Percentiles rank a stretch among this genome's conserved stretches.
Conservation (phyloP, 1,140 invertebrate genomes). For the Uloborus diversus region DNA sequence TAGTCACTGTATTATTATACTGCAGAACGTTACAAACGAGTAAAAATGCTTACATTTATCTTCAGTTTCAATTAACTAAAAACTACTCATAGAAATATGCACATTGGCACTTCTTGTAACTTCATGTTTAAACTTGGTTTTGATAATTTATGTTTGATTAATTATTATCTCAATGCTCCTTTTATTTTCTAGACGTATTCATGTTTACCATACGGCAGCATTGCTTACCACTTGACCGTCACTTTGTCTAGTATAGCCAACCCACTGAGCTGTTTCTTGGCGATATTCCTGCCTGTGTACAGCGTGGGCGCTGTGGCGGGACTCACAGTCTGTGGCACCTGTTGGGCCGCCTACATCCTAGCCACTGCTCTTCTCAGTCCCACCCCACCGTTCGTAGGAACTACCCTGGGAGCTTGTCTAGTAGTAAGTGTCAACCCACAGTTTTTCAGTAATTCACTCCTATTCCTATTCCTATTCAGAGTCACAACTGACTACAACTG, state of each 20-base stretch:
- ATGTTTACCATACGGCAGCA: conserved; percentile 84
- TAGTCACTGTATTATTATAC: no score
- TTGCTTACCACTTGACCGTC: conserved; percentile 83
- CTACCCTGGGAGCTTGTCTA: conserved; percentile 72
- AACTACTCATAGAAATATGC: no score
- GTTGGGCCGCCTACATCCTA: conserved; percentile 72
- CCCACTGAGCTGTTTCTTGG: conserved; percentile 82
- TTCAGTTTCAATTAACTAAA: no score
- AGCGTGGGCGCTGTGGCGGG: conserved; percentile 67
- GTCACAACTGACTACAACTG: no score
- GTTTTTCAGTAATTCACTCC: no score
- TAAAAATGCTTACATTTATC: no score
- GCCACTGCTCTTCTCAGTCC: conserved; percentile 79
- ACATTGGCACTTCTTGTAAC: no score
- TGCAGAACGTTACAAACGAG: no score
- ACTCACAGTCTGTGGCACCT: conserved; percentile 59
- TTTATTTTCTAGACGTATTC: conserved; percentile 76
- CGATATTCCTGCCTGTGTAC: conserved; percentile 74
- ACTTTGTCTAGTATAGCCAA: conserved; percentile 83
- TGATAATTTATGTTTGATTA: neutral
- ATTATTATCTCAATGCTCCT: neutral
- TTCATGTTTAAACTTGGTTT: no score
- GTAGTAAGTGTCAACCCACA: conserved; percentile 71
- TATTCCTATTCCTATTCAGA: no score
- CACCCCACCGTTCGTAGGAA: conserved; percentile 73